phyloP scores from a whole-genome alignment of 2,888 invertebrate genomes.

The Sussaba pulchella region DNA sequence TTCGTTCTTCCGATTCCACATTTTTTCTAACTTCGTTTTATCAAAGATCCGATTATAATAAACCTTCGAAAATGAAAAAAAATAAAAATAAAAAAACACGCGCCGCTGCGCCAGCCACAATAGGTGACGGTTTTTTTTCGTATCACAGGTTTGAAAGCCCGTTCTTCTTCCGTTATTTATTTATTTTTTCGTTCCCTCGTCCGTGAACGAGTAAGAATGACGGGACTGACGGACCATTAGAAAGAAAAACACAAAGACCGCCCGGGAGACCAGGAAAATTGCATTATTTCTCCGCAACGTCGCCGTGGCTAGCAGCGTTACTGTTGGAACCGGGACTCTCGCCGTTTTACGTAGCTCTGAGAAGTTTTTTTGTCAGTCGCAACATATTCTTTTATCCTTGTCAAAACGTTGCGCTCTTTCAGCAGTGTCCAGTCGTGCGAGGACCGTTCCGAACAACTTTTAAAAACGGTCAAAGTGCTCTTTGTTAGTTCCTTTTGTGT shows the following conservation, averaged over 20 bases:
- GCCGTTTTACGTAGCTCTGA: constrained; percentile 11
- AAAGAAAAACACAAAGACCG: constrained; percentile 64
- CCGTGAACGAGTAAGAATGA: constrained; percentile 35
- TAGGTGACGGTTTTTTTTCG: constrained; percentile 1
- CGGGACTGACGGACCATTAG: constrained; percentile 55
- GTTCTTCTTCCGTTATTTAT: background rate
- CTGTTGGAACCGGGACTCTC: constrained; percentile 18
- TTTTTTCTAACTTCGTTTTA: constrained; percentile 32
- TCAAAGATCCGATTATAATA: constrained; percentile 37
- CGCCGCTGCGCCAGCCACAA: constrained; percentile 24
- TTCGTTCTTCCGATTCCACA: constrained; percentile 2
- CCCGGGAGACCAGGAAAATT: constrained; percentile 62
- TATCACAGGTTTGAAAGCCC: background rate
- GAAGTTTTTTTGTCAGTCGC: constrained; percentile 9
- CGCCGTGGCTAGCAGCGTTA: background rate
- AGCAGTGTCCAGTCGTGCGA: constrained; percentile 38
- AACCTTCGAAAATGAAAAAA: constrained; percentile 36
- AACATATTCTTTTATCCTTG: constrained; percentile 16
- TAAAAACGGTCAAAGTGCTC: constrained; percentile 40
- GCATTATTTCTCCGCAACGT: constrained; percentile 48
- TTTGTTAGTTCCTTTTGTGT: constrained; percentile 9
- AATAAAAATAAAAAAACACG: no score
- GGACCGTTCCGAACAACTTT: constrained; percentile 42
- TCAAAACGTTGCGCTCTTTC: constrained; percentile 4
- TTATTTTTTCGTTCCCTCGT: constrained; percentile 7